Conservation (phyloP, 2,113 vertebrate genomes). For the Polyodon spathula region DNA sequence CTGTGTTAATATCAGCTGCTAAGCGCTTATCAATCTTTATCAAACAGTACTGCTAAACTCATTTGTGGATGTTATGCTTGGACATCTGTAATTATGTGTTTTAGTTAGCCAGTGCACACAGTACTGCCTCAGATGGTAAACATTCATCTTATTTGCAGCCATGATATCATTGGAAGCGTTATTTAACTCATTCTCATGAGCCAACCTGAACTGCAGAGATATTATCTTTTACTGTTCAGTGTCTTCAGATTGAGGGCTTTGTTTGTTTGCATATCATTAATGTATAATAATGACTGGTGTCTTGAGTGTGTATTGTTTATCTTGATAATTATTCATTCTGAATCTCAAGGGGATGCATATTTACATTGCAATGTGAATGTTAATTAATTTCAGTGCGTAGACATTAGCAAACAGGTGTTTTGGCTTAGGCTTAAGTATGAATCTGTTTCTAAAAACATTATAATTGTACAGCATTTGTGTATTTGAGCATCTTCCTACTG, state of each 20-base stretch:
- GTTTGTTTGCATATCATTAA: conserved; percentile 34
- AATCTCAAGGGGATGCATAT: conserved; percentile 21
- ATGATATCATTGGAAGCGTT: too few species aligned
- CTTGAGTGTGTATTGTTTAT: conserved; percentile 30
- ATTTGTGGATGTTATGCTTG: too few species aligned
- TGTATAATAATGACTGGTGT: conserved; percentile 21
- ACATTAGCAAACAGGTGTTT: conserved; percentile 16
- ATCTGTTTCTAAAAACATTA: not conserved
- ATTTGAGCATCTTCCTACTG: too few species aligned
- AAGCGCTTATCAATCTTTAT: too few species aligned
- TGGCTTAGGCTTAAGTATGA: not conserved
- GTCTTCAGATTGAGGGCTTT: conserved; percentile 26
- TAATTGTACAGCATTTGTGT: not conserved
- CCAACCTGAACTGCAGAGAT: not conserved
- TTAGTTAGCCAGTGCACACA: too few species aligned
- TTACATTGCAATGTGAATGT: conserved; percentile 21
- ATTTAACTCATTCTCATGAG: too few species aligned
- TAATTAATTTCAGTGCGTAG: conserved; percentile 21
- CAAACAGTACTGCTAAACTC: too few species aligned
- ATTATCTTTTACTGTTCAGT: conserved; percentile 18
- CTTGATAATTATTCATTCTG: conserved; percentile 32
- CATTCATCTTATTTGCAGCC: too few species aligned
- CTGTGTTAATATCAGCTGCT: too few species aligned
- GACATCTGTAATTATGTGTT: too few species aligned
- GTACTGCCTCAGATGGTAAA: too few species aligned